phyloP scores from a whole-genome alignment of 1,140 invertebrate species.

The Aphelenchoides besseyi region DNA sequence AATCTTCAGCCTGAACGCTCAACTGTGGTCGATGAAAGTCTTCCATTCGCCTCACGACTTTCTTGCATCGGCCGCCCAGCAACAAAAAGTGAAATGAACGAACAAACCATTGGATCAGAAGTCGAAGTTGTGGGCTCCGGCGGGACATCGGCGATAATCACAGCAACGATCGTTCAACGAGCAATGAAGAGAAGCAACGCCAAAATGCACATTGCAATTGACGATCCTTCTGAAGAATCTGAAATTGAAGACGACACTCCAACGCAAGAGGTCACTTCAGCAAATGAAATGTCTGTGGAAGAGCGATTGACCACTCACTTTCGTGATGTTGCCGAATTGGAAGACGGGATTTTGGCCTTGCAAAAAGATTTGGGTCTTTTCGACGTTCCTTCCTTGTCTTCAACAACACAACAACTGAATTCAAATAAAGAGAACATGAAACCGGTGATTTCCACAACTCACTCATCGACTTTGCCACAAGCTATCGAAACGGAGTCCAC shows the following conservation, averaged over 20 bases:
- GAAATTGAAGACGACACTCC: background rate
- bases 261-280: background rate
- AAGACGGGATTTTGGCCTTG: background rate
- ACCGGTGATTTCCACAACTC: too few species aligned
- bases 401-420: background rate
- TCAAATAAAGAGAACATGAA: too few species aligned
- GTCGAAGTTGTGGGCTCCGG: background rate
- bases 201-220: background rate
- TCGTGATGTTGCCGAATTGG: background rate
- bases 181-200: background rate
- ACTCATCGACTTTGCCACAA: too few species aligned
- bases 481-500: too few species aligned
- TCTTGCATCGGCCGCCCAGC: background rate
- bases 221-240: background rate
- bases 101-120: background rate
- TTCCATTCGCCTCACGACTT: background rate
- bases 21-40: background rate
- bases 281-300: background rate
- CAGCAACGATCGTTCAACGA: constrained; percentile 2
- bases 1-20: background rate
- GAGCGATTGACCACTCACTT: background rate
- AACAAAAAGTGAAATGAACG: background rate
- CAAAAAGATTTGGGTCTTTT: background rate
- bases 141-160: background rate
- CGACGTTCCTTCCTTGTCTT: background rate